These are phyloP conservation scores for Penaeus indicus DNA, from an alignment of 1,140 invertebrate genomes.

Conservation along the genomic window DNA sequence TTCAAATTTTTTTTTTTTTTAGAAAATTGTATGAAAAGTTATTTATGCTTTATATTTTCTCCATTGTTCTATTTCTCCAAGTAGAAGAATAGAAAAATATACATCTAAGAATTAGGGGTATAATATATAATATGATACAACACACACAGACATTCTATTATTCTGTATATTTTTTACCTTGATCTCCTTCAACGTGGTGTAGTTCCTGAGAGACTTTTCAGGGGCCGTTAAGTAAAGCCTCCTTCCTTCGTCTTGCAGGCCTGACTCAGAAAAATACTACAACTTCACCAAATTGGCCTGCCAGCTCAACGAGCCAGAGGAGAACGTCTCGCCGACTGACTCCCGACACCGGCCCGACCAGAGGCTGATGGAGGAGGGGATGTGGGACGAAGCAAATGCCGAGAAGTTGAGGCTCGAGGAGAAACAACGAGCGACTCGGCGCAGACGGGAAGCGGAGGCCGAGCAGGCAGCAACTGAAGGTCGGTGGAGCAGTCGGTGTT, in stretches of 20 bases:
- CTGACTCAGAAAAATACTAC: constrained; percentile 86
- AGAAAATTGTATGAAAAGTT: no score
- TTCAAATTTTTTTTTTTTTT: no score
- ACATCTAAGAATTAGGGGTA: no score
- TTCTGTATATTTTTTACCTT: not conserved
- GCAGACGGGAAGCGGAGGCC: constrained; percentile 82
- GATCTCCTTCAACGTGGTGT: not conserved
- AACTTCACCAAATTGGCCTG: constrained; percentile 95
- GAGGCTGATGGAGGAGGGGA: constrained; percentile 95
- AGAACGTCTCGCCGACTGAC: constrained; percentile 95
- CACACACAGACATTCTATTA: no score
- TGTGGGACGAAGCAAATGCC: constrained; percentile 96
- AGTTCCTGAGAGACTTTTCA: not conserved
- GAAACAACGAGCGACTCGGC: constrained; percentile 86
- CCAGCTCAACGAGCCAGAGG: constrained; percentile 95
- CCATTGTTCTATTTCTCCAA: no score
- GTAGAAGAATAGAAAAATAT: no score
- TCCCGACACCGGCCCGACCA: constrained; percentile 94
- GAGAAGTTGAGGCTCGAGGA: constrained; percentile 93
- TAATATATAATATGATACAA: no score
- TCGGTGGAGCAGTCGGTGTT: constrained; percentile 67
- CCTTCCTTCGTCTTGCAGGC: constrained; percentile 72
- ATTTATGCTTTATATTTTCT: no score
- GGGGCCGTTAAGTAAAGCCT: not conserved
- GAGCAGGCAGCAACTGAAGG: constrained; percentile 83